Evolutionary conservation across 2,888 invertebrate species (phyloP), one percentile per base, ranked within the genome.

Genomic region (Acanthosoma haemorrhoidale): DNA sequence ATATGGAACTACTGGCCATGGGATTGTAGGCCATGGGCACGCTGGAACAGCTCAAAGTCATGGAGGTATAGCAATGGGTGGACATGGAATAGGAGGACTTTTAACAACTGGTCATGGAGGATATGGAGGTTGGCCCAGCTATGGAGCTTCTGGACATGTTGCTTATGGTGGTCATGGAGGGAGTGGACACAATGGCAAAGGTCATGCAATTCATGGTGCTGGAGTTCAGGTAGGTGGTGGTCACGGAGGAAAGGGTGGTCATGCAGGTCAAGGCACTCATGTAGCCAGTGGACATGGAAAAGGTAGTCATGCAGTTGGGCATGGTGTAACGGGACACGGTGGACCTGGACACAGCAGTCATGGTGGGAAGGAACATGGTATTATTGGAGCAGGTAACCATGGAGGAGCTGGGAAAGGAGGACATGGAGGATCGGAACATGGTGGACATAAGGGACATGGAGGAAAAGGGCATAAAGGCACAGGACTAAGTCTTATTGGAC

Each of bases 171-270:
- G 60, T 4, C 43, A 51, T 25, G 61, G 61, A 21, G 25, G 29
- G 9, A 43, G 16, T n/a, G 68, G 59, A 29, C 15, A 67, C 15
- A 51, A 38, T 8, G 43, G 63, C 9, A 31, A 51, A 29, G 63
- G 57, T 15, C 67, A 67, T 51, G 16, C 29, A 58, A 29, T 25
- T 31, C 21, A 38, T 32, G 13, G 21, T 25, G 16, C 29, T 31
- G 61, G 61, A 61, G 61, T 29, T 34, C n/a, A n/a, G n/a, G n/a
- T n/a, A n/a, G 32, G 61, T n/a, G 32, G 61, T 4, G 32, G 34
- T 43, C 41, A 13, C 6, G 29, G 21, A 15, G 32, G 34, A n/a
- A 13, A 15, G 34, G 34, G n/a, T 36, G 63, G 34, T n/a, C 32
- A n/a, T 51, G 4, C 41, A 16, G 64, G 70, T 21, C 4, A 32